Evolutionary conservation across 2,113 vertebrate genomes (phyloP).

Genomic region (Dryoscopus gambensis): DNA sequence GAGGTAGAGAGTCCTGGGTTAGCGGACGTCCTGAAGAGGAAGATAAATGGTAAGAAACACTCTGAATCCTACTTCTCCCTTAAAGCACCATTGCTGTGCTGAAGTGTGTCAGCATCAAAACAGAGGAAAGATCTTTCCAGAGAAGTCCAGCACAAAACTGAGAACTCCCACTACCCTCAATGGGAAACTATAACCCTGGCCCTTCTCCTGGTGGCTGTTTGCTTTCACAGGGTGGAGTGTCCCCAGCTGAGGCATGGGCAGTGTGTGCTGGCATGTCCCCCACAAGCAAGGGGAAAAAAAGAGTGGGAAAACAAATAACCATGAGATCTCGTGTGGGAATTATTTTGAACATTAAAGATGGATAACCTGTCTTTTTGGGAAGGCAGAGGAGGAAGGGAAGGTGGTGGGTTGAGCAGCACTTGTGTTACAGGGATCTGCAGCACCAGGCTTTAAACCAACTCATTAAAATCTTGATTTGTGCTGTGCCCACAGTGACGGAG

Average conservation of each 20-base stretch:
- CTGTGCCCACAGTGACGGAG: not conserved
- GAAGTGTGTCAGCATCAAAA: not conserved
- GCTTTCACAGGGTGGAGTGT: not conserved
- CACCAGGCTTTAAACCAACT: not conserved
- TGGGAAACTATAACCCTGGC: not conserved
- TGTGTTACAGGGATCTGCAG: not conserved
- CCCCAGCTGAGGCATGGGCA: rapidly evolving
- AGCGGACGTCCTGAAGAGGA: not conserved
- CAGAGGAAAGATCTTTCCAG: not conserved
- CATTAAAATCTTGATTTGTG: not conserved
- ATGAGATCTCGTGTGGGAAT: not conserved
- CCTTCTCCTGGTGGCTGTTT: not conserved
- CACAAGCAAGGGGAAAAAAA: rapidly evolving
- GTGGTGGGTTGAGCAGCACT: rapidly evolving
- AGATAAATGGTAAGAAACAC: not conserved
- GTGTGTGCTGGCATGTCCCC: not conserved
- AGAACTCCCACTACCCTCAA: rapidly evolving
- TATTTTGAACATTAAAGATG: not conserved
- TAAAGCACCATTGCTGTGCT: not conserved
- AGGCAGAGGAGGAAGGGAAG: not conserved
- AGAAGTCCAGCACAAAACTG: not conserved
- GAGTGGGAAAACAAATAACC: not conserved
- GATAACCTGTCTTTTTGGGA: not conserved
- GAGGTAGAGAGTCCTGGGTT: not conserved
- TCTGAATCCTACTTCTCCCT: not conserved